Base-by-base conservation (phyloP, 2,113 vertebrate species). In the Caracal caracal region DNA sequence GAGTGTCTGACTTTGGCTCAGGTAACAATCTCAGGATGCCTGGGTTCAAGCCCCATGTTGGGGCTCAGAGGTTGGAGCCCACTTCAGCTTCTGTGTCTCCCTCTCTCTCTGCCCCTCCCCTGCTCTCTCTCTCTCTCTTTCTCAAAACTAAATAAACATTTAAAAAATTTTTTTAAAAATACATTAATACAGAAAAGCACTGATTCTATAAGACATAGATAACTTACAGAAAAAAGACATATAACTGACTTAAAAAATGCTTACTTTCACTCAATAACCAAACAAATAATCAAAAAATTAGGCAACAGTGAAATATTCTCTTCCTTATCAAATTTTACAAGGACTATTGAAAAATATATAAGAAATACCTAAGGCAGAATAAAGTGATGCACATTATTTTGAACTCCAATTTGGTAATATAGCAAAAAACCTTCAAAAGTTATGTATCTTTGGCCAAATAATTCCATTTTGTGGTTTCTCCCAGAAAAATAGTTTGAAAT, bases 301-400 rank as follows among this genome's bases (percentile, higher is more conserved):
- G 17, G 51, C 19, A 70, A 59, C 2, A 49, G 16, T 53, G 12
- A 94, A 91, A 37, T 71, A 56, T 13, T 37, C 1, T 82, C 24
- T 73, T 76, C 65, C 30, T 94, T 51, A 70, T 81, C 65, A 84
- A 88, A 85, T n/a, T 85, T 97, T 81, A 10, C 26, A 53, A 85
- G 28, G 47, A 33, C 2, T 68, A 0, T 49, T 75, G 47, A 71
- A 82, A 90, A 86, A 65, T 2, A 53, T 43, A 22, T 30, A 80
- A 93, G 82, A 17, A 47, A 59, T 83, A 19, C 40, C 19, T 6
- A n/a, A 59, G 15, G 28, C 35, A 33, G 33, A 35, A 37, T 53
- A 86, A 66, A 76, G n/a, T 56, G 4, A 20, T 37, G 24, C 2
- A 40, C 7, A 68, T 11, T 15, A 26, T 68, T 86, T 83, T 59